Percentiles rank a stretch among this genome's conserved stretches.
Conservation (phyloP, 2,113 vertebrate species). For the Neolamprologus ventralis region DNA sequence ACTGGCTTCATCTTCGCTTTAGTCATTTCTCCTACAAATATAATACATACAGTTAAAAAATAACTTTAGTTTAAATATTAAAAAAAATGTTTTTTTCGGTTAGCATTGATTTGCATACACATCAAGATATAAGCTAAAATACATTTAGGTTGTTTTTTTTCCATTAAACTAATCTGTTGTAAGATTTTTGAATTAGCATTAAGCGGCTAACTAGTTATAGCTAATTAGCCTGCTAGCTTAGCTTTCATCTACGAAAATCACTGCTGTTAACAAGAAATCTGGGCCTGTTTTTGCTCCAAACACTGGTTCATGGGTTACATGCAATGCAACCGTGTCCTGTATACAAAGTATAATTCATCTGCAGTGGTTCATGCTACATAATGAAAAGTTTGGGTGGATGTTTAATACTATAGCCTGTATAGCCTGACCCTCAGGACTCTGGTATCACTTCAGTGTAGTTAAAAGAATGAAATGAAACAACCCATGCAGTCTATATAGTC, state of each 20-base stretch:
- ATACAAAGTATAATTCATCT: neutral
- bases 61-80: neutral
- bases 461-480: neutral
- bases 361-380: neutral
- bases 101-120: neutral
- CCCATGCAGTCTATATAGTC: neutral
- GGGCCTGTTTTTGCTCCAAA: neutral
- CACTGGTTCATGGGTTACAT: neutral
- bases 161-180: accelerated
- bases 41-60: neutral
- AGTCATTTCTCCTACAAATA: neutral
- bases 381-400: neutral
- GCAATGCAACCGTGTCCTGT: neutral
- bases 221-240: neutral
- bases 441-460: neutral
- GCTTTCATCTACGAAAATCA: neutral
- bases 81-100: neutral
- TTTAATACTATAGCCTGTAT: neutral
- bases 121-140: neutral
- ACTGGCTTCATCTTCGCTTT: neutral
- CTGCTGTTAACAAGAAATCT: neutral
- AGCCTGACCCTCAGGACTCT: neutral
- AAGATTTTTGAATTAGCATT: neutral
- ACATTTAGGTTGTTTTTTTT: too few relatives aligned
- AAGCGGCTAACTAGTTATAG: neutral